These are phyloP conservation scores for Gallirallus australis DNA, from an alignment of 2,797 vertebrate species.

Conservation along the genomic window DNA sequence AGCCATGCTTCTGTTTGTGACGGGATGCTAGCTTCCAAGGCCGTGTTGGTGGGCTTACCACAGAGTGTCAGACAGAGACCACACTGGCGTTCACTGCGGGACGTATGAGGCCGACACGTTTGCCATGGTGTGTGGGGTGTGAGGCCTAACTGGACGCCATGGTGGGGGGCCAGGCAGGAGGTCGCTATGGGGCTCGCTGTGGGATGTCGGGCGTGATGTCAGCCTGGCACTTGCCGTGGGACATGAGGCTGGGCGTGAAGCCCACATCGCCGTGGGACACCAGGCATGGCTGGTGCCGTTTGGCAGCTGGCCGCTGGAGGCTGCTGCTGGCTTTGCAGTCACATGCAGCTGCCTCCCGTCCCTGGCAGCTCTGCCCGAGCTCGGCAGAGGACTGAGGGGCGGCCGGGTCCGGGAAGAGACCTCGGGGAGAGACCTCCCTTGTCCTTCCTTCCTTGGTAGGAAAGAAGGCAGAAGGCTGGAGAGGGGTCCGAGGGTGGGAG, in stretches of 20 bases:
- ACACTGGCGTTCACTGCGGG: fast-evolving
- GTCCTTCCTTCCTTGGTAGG: fast-evolving
- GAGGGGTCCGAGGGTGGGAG: not conserved
- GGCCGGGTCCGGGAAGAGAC: no score
- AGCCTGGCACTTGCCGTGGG: fast-evolving
- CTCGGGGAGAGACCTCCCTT: not conserved
- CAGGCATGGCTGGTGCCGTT: not conserved
- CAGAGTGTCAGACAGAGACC: fast-evolving
- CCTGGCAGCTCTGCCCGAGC: not conserved
- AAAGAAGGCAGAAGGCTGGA: not conserved
- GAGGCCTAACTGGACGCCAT: not conserved
- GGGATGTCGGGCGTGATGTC: fast-evolving
- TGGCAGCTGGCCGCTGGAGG: constrained; percentile 61
- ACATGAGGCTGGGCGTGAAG: fast-evolving
- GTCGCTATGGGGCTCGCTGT: fast-evolving
- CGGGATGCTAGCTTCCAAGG: fast-evolving
- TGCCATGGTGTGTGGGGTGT: fast-evolving
- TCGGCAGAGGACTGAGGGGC: fast-evolving
- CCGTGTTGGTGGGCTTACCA: fast-evolving
- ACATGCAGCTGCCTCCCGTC: not conserved
- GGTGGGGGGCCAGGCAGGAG: fast-evolving
- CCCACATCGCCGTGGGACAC: fast-evolving
- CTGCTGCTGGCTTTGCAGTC: constrained; percentile 68
- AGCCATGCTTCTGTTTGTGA: fast-evolving
- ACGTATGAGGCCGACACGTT: fast-evolving